Conservation (phyloP, 2,888 invertebrate species). For the Gandaritis pyraliata region DNA sequence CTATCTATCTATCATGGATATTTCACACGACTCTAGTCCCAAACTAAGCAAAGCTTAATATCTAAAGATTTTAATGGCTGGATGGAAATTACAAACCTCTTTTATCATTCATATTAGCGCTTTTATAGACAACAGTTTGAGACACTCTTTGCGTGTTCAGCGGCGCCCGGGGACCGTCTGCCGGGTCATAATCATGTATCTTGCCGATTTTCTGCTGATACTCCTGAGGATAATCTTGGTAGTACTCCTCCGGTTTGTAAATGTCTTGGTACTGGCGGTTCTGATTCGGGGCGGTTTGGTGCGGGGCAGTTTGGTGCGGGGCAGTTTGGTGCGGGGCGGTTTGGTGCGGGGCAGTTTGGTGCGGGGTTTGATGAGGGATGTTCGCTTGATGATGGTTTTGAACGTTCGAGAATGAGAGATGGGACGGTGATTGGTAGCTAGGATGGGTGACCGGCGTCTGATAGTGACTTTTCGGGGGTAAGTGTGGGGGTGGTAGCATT, state of each 20-base stretch:
- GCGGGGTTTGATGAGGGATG: not conserved
- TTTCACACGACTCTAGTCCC: too few species aligned
- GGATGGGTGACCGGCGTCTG: conserved; percentile 60
- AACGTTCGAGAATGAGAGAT: conserved; percentile 18
- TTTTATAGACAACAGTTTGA: conserved; percentile 93
- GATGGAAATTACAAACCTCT: conserved; percentile 60
- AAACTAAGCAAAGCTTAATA: not conserved
- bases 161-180: conserved; percentile 87
- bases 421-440: conserved; percentile 37
- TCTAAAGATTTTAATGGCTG: too few species aligned
- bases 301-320: not conserved
- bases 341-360: not conserved
- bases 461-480: conserved; percentile 74
- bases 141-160: conserved; percentile 91
- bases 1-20: too few species aligned
- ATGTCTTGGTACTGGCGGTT: conserved; percentile 27
- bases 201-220: conserved; percentile 85
- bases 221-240: conserved; percentile 53
- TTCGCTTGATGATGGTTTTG: conserved; percentile 26
- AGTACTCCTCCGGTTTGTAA: conserved; percentile 48
- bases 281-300: conserved; percentile 7
- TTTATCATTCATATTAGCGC: conserved; percentile 62
- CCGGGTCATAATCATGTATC: conserved; percentile 93
- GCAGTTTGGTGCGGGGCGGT: not conserved
- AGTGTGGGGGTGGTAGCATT: conserved; percentile 71